Conservation (phyloP, 2,113 vertebrate species). For the Gorsachius goisagi region DNA sequence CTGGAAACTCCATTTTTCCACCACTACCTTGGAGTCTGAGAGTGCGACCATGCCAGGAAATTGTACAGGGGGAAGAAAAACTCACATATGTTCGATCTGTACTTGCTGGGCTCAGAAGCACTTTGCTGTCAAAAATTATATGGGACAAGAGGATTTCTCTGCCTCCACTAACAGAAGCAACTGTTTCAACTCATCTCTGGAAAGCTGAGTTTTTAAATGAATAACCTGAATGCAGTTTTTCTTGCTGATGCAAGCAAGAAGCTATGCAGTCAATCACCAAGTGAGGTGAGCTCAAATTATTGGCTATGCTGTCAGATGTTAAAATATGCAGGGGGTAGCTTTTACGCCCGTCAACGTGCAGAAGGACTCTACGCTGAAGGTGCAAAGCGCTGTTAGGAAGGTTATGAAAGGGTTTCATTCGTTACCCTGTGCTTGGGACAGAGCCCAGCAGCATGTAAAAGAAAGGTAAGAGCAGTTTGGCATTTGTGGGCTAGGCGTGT, state of each 20-base stretch:
- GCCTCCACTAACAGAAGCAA: background rate
- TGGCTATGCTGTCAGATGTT: background rate
- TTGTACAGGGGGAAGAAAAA: background rate
- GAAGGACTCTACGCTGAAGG: background rate
- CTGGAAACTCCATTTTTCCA: slow-evolving; percentile 47
- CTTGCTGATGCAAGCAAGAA: slow-evolving; percentile 7
- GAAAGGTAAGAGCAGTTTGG: background rate
- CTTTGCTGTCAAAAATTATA: background rate
- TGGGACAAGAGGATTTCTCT: background rate
- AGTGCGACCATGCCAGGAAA: slow-evolving; percentile 18
- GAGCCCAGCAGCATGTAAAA: background rate
- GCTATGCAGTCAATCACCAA: background rate
- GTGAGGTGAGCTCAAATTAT: background rate
- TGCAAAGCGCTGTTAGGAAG: background rate
- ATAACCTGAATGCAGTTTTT: background rate
- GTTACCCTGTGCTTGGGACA: background rate
- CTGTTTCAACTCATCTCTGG: background rate
- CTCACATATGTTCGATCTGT: background rate
- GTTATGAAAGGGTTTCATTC: background rate
- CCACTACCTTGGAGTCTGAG: background rate
- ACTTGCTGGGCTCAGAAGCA: background rate
- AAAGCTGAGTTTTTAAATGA: background rate
- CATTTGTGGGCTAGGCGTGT: background rate
- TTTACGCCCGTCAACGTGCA: background rate
- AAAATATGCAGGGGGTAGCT: background rate